Percentiles rank a stretch among this genome's conserved stretches.
Evolutionary conservation across 2,113 vertebrate species (phyloP).

Genomic region (Boulengeromyrus knoepffleri): DNA sequence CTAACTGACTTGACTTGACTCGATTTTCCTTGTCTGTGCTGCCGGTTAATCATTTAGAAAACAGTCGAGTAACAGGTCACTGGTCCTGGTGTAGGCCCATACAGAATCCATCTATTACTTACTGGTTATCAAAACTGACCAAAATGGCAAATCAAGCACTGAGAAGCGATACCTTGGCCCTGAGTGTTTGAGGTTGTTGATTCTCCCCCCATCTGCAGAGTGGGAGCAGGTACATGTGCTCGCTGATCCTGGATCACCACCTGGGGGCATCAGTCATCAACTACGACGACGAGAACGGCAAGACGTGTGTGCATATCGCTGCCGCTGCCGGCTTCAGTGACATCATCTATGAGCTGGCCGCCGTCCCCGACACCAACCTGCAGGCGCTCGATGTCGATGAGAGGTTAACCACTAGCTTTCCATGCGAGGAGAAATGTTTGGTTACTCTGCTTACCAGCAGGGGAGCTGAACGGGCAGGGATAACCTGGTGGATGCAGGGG

Average conservation of each 20-base stretch:
- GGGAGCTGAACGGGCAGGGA: not conserved
- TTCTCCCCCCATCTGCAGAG: conserved; percentile 55
- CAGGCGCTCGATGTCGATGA: conserved; percentile 83
- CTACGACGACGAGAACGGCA: conserved; percentile 78
- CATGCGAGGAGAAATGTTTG: not conserved
- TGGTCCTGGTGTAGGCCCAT: not conserved
- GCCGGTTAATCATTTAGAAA: not conserved
- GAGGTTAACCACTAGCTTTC: conserved; percentile 54
- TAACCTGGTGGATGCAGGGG: not conserved
- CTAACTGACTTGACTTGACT: too few relatives aligned
- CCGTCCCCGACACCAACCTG: conserved; percentile 73
- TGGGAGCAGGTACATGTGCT: conserved; percentile 72
- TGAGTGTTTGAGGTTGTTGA: not conserved
- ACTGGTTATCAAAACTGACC: not conserved
- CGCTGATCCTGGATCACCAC: conserved; percentile 73
- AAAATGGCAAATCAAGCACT: not conserved
- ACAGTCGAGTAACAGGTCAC: not conserved
- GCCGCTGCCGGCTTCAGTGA: conserved; percentile 70
- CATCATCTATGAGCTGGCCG: conserved; percentile 73
- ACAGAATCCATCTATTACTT: not conserved
- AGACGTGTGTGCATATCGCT: conserved; percentile 75
- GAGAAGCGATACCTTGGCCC: not conserved
- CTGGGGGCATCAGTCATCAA: conserved; percentile 76
- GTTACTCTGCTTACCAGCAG: not conserved
- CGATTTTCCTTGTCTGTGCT: not conserved